Base-by-base conservation (phyloP, 2,888 invertebrate species). In the Meiosimyza decipiens region DNA sequence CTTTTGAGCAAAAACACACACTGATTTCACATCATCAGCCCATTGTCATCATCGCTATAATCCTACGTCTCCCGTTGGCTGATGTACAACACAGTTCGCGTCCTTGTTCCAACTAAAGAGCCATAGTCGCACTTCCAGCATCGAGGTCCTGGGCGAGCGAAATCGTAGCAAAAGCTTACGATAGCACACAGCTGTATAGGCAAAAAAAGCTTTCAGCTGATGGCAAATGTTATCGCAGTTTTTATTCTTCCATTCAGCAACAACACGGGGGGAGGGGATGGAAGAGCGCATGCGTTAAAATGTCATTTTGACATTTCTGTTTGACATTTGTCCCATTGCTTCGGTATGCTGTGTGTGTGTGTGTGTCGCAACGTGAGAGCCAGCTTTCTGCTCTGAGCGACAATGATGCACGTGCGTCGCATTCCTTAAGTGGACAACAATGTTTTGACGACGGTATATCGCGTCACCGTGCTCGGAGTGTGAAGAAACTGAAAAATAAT, bases 21-120 rank as follows among this genome's bases (percentile, higher is more conserved):
- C 40, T 40, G 40, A 40, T 40, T 40, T 40, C 40, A 40, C 40
- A 40, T 40, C 40, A 9, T 40, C 40, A 40, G 40, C 40, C 40
- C 40, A 40, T 40, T 9, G 9, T 40, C 40, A 40, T 40, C 40
- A 40, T 9, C 40, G 40, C 4, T 40, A 7, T 6, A 40, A 40
- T 18, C 28, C 50, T n/a, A 12, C 63, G 70, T 52, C 18, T 22
- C 52, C 33, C 62, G 63, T 40, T 63, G 18, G 54, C 52, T 47
- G 54, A 76, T 77, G 79, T 80, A 82, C 80, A 82, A 79, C 80
- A 81, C 83, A 82, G 80, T 81, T 81, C 83, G 83, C 84, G 85
- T 85, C 85, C 86, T 86, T 85, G 83, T 85, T 86, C 77, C 81
- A 84, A 86, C 85, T 86, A 81, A 84, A 79, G 82, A 79, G 78